Base-by-base conservation (phyloP, 2,888 invertebrate genomes). In the Cephus rjabovi region DNA sequence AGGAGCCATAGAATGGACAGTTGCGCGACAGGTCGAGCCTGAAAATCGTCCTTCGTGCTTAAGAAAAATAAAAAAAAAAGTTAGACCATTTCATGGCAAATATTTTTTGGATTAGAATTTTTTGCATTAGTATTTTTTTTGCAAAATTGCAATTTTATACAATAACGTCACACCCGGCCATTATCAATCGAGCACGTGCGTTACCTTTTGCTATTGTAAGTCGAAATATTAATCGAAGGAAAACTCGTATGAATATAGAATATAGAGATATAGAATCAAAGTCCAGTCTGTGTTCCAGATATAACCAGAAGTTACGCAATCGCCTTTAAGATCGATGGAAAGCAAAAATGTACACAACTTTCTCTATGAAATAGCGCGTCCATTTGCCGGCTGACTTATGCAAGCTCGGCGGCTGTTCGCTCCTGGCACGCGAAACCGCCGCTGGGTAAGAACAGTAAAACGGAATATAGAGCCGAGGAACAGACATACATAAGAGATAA, bases 311-410 rank as follows among this genome's bases (percentile, higher is more conserved):
- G 85, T 89, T 89, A 85, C 83, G 87, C 80, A 88, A 89, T 71
- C 71, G 80, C 78, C 79, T 78, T 79, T 81, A 82, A 83, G 85
- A 89, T 89, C 89, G 87, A 89, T 89, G 87, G 88, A 90, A 90
- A 89, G 90, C 84, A 89, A 88, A 88, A 88, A 87, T 87, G 84
- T 87, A 85, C 84, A 82, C 86, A 86, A 91, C 91, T 91, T 91
- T 91, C 91, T 91, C 91, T 91, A 90, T 87, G 90, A 91, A 91
- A 90, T 89, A 90, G 89, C 86, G 83, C 76, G 87, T 88, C 85
- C 86, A 84, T 85, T 87, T 82, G 84, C 83, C 81, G 77, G 78
- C 82, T 70, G 81, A 82, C 87, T 91, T 91, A 90, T 88, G 91
- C 89, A 91, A 91, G 87, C 77, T 40, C 79, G 69, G 81, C 85